These are phyloP conservation scores for Cygnus atratus DNA, from an alignment of 2,113 vertebrate species.

Conservation along the genomic window DNA sequence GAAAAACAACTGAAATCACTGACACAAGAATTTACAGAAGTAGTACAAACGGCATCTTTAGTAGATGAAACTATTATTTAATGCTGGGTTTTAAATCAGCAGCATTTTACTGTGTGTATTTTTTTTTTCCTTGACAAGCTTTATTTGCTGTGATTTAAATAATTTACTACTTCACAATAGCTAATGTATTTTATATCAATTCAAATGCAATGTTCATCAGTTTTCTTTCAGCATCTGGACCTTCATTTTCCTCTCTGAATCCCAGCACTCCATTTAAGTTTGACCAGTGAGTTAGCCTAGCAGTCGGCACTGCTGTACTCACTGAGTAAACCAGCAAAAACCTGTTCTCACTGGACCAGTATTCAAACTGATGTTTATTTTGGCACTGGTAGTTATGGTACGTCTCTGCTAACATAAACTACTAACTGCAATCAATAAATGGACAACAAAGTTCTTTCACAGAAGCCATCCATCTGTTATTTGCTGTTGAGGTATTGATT, in stretches of 20 bases:
- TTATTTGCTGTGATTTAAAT: background rate
- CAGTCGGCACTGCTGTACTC: background rate
- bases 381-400: conserved; percentile 22
- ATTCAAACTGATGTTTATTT: conserved; percentile 39
- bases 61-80: background rate
- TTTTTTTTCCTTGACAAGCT: background rate
- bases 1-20: background rate
- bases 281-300: background rate
- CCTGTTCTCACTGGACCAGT: conserved; percentile 5
- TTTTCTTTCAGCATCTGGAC: background rate
- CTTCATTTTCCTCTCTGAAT: background rate
- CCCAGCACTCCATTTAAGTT: background rate
- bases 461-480: conserved; percentile 52
- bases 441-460: conserved; percentile 26
- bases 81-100: background rate
- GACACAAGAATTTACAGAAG: background rate
- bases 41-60: background rate
- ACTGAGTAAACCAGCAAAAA: background rate
- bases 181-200: background rate
- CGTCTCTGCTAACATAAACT: conserved; percentile 41
- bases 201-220: background rate
- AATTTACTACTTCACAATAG: background rate
- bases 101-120: background rate
- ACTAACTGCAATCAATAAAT: conserved; percentile 50
- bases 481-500: conserved; percentile 41